These are phyloP conservation scores for Mirounga angustirostris DNA, from an alignment of 2,113 vertebrate genomes.

Conservation along the genomic window DNA sequence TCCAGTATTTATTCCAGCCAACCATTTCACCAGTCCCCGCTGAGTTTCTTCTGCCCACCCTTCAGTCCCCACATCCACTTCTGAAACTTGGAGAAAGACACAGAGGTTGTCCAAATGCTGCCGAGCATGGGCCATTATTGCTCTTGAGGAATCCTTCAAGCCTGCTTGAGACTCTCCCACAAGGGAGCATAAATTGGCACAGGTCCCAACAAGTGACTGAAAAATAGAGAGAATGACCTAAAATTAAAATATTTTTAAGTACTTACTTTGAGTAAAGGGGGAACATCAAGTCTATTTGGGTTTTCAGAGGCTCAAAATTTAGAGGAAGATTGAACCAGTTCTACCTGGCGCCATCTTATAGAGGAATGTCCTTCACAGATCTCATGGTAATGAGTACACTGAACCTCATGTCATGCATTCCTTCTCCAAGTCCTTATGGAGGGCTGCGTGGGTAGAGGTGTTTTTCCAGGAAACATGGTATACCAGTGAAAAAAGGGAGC, in stretches of 20 bases:
- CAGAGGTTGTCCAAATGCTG: fast-evolving
- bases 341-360: neutral
- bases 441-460: neutral
- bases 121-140: fast-evolving
- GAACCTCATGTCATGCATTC: neutral
- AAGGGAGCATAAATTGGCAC: fast-evolving
- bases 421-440: too few relatives aligned
- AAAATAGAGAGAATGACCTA: neutral
- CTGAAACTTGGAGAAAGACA: too few relatives aligned
- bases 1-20: neutral
- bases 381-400: neutral
- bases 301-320: neutral
- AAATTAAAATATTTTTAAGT: neutral
- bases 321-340: neutral
- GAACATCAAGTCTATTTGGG: neutral
- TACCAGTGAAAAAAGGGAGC: neutral
- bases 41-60: neutral
- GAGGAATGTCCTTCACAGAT: neutral
- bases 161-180: neutral
- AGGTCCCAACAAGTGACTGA: neutral
- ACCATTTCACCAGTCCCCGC: neutral
- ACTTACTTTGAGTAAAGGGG: neutral
- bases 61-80: neutral
- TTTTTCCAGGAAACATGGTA: neutral
- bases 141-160: neutral